Evolutionary conservation across 2,113 vertebrate species (phyloP).

Genomic region (Aviceda subcristata): DNA sequence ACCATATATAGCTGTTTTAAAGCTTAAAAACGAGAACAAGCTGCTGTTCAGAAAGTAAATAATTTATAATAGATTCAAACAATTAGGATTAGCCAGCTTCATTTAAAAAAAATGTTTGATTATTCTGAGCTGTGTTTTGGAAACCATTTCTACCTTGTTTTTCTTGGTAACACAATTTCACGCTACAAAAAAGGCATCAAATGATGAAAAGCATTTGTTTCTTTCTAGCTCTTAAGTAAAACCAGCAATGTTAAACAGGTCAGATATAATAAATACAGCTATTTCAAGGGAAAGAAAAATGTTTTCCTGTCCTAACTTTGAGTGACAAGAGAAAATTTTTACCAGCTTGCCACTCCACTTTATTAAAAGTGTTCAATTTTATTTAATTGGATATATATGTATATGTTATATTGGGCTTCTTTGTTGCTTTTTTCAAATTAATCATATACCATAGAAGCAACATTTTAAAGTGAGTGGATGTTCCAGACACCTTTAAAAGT

Average conservation of each 20-base stretch:
- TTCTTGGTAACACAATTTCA: conserved; percentile 45
- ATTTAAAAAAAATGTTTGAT: neutral
- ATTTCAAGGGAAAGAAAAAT: conserved; percentile 61
- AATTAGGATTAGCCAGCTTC: conserved; percentile 52
- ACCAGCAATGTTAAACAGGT: conserved; percentile 42
- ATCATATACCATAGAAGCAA: conserved; percentile 27
- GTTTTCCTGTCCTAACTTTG: conserved; percentile 40
- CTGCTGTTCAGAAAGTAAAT: conserved; percentile 57
- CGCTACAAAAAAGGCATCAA: neutral
- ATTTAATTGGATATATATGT: conserved; percentile 37
- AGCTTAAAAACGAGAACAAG: conserved; percentile 56
- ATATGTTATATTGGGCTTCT: neutral
- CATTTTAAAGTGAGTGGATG: conserved; percentile 43
- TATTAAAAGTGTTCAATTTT: conserved; percentile 32
- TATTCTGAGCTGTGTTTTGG: conserved; percentile 14
- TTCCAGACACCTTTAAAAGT: conserved; percentile 64
- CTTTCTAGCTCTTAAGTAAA: conserved; percentile 48
- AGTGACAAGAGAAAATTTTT: conserved; percentile 67
- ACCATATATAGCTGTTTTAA: neutral
- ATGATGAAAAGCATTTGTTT: conserved; percentile 41
- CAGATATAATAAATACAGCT: conserved; percentile 61
- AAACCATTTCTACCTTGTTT: conserved; percentile 39
- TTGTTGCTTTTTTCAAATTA: conserved; percentile 46
- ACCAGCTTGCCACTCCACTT: conserved; percentile 43
- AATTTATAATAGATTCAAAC: conserved; percentile 56